phyloP scores from a whole-genome alignment of 1,140 invertebrate genomes.

The Drosophila mojavensis region DNA sequence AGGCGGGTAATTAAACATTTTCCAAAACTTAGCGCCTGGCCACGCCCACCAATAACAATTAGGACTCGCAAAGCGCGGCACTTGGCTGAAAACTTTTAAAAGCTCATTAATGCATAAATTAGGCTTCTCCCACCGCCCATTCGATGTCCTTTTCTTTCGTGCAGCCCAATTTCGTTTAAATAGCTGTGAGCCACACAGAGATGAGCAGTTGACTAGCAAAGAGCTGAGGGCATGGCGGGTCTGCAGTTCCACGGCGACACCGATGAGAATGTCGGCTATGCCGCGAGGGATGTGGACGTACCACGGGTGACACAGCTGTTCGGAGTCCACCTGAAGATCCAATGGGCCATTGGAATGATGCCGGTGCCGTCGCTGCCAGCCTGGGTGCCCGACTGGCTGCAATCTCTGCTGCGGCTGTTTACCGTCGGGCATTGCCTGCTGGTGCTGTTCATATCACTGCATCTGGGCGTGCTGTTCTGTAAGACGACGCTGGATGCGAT shows the following conservation, averaged over 20 bases:
- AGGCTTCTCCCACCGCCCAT: neutral
- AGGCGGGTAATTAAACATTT: conserved; percentile 61
- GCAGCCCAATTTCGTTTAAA: conserved; percentile 40
- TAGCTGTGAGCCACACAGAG: conserved; percentile 22
- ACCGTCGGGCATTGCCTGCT: conserved; percentile 37
- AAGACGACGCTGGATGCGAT: conserved; percentile 68
- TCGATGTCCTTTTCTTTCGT: neutral
- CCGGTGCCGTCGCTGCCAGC: conserved; percentile 36
- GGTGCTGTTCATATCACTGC: conserved; percentile 46
- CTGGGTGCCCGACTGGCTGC: conserved; percentile 41
- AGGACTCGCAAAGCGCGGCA: conserved; percentile 29
- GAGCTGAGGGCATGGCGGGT: conserved; percentile 51
- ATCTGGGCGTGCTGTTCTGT: conserved; percentile 61
- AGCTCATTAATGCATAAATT: conserved; percentile 81
- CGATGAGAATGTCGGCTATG: conserved; percentile 48
- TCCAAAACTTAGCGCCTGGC: conserved; percentile 22
- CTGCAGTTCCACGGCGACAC: conserved; percentile 63
- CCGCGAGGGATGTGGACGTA: conserved; percentile 30
- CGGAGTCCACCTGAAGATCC: conserved; percentile 31
- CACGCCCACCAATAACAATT: conserved; percentile 36
- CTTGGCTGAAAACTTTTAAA: conserved; percentile 71
- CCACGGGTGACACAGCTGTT: conserved; percentile 48
- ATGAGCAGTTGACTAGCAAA: conserved; percentile 41
- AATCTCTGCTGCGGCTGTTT: neutral
- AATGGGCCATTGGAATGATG: conserved; percentile 39